Conservation (phyloP, 2,797 vertebrate species). For the Premnoplex brunnescens region DNA sequence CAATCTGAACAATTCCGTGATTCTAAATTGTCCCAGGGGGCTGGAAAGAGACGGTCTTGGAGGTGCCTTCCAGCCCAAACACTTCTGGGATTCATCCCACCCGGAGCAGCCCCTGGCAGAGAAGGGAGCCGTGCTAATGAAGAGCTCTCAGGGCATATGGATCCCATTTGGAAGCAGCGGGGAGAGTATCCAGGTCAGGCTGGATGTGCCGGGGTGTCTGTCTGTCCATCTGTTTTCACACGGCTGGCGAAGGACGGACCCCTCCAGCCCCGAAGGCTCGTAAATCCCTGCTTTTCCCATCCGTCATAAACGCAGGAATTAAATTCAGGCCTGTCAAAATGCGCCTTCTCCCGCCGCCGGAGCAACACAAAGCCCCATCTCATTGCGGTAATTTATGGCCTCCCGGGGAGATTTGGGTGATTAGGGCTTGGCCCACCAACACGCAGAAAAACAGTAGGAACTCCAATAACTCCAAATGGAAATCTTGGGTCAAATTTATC, state of each 20-base stretch:
- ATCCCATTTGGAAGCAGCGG: constrained; percentile 90
- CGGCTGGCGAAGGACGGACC: constrained; percentile 94
- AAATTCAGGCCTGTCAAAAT: constrained; percentile 97
- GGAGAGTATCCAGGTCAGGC: constrained; percentile 88
- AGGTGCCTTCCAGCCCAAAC: neutral
- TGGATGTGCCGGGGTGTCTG: constrained; percentile 88
- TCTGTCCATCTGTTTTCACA: constrained; percentile 99
- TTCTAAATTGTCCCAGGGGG: fast-evolving
- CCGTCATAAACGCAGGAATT: constrained; percentile 99
- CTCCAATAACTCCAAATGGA: constrained; percentile 94
- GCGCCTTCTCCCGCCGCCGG: constrained; percentile 87
- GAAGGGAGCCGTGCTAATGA: constrained; percentile 56
- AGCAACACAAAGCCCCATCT: constrained; percentile 97
- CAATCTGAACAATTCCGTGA: neutral
- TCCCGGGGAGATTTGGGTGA: constrained; percentile 93
- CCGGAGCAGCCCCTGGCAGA: neutral
- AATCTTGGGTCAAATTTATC: constrained; percentile 97
- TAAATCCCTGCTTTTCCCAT: constrained; percentile 99
- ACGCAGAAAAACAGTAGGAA: constrained; percentile 98
- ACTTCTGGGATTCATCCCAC: neutral
- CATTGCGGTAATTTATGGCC: constrained; percentile 98
- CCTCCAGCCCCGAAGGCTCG: constrained; percentile 95
- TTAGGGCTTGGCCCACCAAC: constrained; percentile 99
- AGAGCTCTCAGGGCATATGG: constrained; percentile 92
- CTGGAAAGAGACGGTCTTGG: neutral